Evolutionary conservation across 2,797 vertebrate genomes (phyloP).

Genomic region (Philypnodon macrostomus): DNA sequence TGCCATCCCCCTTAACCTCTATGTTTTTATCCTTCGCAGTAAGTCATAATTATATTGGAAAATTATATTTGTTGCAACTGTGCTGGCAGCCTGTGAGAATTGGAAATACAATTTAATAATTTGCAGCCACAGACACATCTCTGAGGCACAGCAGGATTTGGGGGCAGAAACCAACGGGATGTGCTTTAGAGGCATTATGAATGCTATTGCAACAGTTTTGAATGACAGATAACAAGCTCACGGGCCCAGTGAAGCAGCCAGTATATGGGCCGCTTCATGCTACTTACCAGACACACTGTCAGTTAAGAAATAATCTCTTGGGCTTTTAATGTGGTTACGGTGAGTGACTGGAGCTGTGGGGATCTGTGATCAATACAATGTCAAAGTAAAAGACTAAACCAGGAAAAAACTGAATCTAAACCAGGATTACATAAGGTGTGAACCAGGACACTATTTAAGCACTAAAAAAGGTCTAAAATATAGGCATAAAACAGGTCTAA

Average conservation of each 20-base stretch:
- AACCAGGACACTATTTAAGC: too few species aligned
- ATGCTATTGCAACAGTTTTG: constrained; percentile 62
- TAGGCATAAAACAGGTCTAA: too few species aligned
- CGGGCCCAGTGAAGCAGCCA: constrained; percentile 29
- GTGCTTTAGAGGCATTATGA: constrained; percentile 58
- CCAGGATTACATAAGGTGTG: too few species aligned
- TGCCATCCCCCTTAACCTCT: constrained; percentile 31
- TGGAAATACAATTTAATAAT: constrained; percentile 69
- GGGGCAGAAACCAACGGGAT: constrained; percentile 59
- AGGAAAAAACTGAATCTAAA: too few species aligned
- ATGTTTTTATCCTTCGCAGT: constrained; percentile 39
- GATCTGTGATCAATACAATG: constrained; percentile 17
- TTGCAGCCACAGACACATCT: constrained; percentile 63
- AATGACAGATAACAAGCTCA: constrained; percentile 68
- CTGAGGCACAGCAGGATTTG: constrained; percentile 64
- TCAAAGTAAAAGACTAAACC: too few species aligned
- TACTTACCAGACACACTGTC: constrained; percentile 33
- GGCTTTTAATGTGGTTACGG: constrained; percentile 11
- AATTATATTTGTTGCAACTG: constrained; percentile 66
- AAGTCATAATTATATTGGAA: constrained; percentile 62
- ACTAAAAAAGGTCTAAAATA: too few species aligned
- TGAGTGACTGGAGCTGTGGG: constrained; percentile 19
- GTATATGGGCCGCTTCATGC: too few species aligned
- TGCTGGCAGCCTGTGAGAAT: constrained; percentile 57
- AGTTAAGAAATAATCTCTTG: constrained; percentile 21